A percentile compares a stretch with the other conserved stretches of the same genome.
Evolutionary conservation across 2,797 vertebrate species (phyloP).

Genomic region (Enoplosus armatus): DNA sequence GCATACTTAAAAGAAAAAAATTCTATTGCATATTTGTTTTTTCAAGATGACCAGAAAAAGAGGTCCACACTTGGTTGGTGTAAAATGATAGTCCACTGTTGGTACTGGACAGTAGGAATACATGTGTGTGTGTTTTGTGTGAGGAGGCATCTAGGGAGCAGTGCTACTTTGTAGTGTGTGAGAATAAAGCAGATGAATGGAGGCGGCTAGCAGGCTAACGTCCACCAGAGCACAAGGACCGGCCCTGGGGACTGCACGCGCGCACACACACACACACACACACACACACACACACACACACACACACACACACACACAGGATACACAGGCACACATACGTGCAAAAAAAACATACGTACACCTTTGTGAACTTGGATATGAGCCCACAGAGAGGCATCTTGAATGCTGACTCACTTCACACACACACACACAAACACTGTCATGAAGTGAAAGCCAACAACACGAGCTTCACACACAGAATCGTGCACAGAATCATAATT

Average conservation of each 20-base stretch:
- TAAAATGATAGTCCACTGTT: neutral
- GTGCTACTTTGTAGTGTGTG: constrained; percentile 89
- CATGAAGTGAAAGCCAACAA: constrained; percentile 26
- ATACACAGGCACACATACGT: constrained; percentile 13
- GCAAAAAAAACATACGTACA: constrained; percentile 20
- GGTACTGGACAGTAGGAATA: neutral
- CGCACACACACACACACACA: constrained; percentile 6
- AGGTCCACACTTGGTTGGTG: neutral
- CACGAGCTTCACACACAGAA: constrained; percentile 25
- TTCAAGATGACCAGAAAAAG: neutral
- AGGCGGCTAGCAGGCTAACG: constrained; percentile 85
- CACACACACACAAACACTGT: constrained; percentile 2
- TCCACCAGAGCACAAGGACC: constrained; percentile 63
- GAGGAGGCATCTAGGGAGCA: constrained; percentile 84
- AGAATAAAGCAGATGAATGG: constrained; percentile 94
- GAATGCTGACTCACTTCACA: constrained; percentile 47
- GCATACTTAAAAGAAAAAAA: too few species aligned
- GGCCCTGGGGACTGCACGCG: constrained; percentile 58
- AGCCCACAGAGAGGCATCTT: constrained; percentile 42
- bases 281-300: constrained; percentile 1
- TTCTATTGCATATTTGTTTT: neutral
- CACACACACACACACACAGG: constrained; percentile 11
- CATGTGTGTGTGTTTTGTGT: constrained; percentile 25
- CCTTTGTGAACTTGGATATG: constrained; percentile 51
- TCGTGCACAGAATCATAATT: constrained; percentile 39